phyloP scores from a whole-genome alignment of 2,113 vertebrate genomes.

The Chloroceryle aenea region DNA sequence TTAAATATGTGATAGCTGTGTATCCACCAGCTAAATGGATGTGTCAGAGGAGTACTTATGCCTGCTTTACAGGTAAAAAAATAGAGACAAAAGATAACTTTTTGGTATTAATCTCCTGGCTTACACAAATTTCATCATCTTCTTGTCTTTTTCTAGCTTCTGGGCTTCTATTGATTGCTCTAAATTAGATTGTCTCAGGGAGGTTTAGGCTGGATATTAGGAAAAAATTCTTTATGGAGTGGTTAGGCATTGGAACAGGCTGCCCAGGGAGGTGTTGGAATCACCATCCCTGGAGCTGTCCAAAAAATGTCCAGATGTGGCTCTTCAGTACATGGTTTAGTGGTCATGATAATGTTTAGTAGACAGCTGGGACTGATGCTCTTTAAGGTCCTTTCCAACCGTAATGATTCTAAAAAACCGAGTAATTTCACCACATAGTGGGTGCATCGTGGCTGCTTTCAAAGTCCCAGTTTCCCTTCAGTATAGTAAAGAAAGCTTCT shows the following conservation, averaged over 20 bases:
- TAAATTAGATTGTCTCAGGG: not conserved
- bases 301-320: too few relatives aligned
- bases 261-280: too few relatives aligned
- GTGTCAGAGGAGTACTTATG: not conserved
- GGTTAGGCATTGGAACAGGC: too few relatives aligned
- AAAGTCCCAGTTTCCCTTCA: not conserved
- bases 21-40: not conserved
- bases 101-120: accelerated
- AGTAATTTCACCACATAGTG: not conserved
- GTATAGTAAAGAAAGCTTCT: not conserved
- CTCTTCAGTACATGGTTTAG: too few relatives aligned
- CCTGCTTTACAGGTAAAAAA: not conserved
- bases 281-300: too few relatives aligned
- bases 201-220: too few relatives aligned
- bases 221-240: too few relatives aligned
- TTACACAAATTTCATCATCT: accelerated
- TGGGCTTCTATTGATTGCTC: not conserved
- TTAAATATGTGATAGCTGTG: not conserved
- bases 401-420: too few relatives aligned
- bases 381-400: too few relatives aligned
- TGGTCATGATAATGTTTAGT: too few relatives aligned
- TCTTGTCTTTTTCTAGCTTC: not conserved
- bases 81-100: not conserved
- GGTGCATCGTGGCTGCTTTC: not conserved
- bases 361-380: too few relatives aligned